Conservation (phyloP, 2,113 vertebrate genomes). For the Apodemus speciosus region DNA sequence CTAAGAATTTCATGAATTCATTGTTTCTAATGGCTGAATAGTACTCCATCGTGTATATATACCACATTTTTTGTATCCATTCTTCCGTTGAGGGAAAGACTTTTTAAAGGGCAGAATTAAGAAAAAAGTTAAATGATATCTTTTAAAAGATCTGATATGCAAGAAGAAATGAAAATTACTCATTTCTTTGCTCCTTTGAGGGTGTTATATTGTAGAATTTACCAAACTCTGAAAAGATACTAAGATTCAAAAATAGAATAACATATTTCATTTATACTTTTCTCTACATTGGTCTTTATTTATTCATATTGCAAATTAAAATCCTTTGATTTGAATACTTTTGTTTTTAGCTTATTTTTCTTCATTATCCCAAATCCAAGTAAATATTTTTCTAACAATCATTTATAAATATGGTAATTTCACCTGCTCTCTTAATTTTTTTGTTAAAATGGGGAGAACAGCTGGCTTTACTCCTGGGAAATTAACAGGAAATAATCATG, state of each 20-base stretch:
- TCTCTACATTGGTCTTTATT: conserved; percentile 2
- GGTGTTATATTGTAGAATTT: not conserved
- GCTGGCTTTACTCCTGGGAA: conserved; percentile 68
- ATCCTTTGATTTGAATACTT: conserved; percentile 37
- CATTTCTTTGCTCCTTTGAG: not conserved
- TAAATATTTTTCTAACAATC: conserved; percentile 60
- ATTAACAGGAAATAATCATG: conserved; percentile 71
- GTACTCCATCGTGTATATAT: too few species aligned
- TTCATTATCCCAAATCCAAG: conserved; percentile 21
- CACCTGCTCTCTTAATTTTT: conserved; percentile 53
- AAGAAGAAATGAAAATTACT: not conserved
- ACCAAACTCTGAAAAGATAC: conserved; percentile 4
- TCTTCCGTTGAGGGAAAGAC: too few species aligned
- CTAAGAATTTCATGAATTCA: too few species aligned
- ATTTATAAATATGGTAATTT: conserved; percentile 67
- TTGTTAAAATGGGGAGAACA: conserved; percentile 62
- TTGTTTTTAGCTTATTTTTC: not conserved
- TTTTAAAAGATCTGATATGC: not conserved
- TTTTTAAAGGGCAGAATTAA: not conserved
- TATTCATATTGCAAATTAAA: conserved; percentile 45
- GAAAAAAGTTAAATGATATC: not conserved
- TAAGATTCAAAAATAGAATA: not conserved
- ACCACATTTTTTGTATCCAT: too few species aligned
- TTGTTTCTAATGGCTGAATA: too few species aligned
- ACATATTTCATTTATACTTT: not conserved